Percentiles rank a stretch among this genome's conserved stretches.
Conservation (phyloP, 2,797 vertebrate genomes). For the Gadopsis bispinosus region DNA sequence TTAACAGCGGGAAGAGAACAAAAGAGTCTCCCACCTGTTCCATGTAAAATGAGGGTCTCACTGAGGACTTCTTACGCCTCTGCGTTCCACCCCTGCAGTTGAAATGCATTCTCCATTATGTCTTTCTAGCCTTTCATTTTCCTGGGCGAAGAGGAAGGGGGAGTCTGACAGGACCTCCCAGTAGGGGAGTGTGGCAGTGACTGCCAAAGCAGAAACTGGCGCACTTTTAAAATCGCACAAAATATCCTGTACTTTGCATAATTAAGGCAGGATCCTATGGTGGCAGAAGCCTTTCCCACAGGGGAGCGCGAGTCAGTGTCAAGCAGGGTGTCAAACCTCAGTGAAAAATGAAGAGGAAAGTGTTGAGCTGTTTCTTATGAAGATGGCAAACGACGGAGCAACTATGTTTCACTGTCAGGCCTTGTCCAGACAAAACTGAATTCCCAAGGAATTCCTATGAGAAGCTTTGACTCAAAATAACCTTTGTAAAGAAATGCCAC, state of each 20-base stretch:
- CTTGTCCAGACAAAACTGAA: slow-evolving; percentile 54
- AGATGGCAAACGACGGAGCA: slow-evolving; percentile 52
- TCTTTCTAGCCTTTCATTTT: slow-evolving; percentile 87
- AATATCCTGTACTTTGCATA: slow-evolving; percentile 88
- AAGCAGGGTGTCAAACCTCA: slow-evolving; percentile 81
- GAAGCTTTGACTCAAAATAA: slow-evolving; percentile 24
- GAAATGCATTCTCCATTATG: slow-evolving; percentile 88
- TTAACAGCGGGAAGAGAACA: slow-evolving; percentile 88
- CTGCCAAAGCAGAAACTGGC: slow-evolving; percentile 83
- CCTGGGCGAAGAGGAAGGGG: slow-evolving; percentile 79
- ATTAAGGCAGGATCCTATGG: slow-evolving; percentile 86
- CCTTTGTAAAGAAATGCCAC: slow-evolving; percentile 14
- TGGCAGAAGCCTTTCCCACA: slow-evolving; percentile 78
- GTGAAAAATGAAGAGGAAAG: slow-evolving; percentile 79
- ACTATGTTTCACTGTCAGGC: slow-evolving; percentile 56
- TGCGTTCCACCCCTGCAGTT: slow-evolving; percentile 84
- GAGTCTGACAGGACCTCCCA: slow-evolving; percentile 84
- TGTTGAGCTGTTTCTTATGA: slow-evolving; percentile 69
- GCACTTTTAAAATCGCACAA: slow-evolving; percentile 85
- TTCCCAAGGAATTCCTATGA: slow-evolving; percentile 16
- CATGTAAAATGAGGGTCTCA: slow-evolving; percentile 87
- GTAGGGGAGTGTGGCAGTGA: slow-evolving; percentile 82
- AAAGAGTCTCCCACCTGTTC: slow-evolving; percentile 88
- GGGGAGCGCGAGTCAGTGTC: slow-evolving; percentile 81
- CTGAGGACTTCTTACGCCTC: slow-evolving; percentile 84